Evolutionary conservation across 2,888 invertebrate genomes (phyloP).

Genomic region (Ectropis crepuscularia): DNA sequence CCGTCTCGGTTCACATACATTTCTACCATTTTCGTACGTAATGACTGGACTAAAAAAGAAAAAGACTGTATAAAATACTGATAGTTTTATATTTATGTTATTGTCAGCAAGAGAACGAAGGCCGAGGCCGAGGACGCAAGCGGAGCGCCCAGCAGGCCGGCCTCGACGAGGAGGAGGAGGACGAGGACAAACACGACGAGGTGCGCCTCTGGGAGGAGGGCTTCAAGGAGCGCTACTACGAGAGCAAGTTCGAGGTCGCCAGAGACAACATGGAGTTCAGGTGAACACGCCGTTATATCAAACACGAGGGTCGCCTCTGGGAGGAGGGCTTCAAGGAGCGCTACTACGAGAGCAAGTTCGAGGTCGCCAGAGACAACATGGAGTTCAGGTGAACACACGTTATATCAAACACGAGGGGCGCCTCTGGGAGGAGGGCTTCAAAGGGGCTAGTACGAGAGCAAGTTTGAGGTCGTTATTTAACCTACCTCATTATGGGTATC

Average conservation of each 20-base stretch:
- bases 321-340: conserved; percentile 99
- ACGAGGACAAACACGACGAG: conserved; percentile 93
- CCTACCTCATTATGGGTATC: too few relatives aligned
- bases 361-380: conserved; percentile 89
- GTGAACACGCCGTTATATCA: conserved; percentile 72
- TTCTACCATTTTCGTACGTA: too few relatives aligned
- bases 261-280: conserved; percentile 92
- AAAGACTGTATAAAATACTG: too few relatives aligned
- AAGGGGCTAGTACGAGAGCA: conserved; percentile 98
- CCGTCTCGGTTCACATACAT: too few relatives aligned
- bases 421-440: conserved; percentile 98
- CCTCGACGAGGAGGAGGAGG: conserved; percentile 85
- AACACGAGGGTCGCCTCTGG: conserved; percentile 95
- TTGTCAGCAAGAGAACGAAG: conserved; percentile 50
- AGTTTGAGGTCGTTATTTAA: conserved; percentile 95
- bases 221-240: conserved; percentile 99
- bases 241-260: conserved; percentile 95
- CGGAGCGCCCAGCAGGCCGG: conserved; percentile 83
- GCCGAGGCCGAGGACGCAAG: conserved; percentile 80
- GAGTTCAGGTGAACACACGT: conserved; percentile 90
- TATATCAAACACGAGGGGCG: conserved; percentile 91
- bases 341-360: conserved; percentile 98
- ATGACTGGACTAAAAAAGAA: too few relatives aligned
- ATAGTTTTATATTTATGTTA: too few relatives aligned
- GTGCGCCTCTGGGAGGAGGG: conserved; percentile 98